These are phyloP conservation scores for Takifugu bimaculatus DNA, from an alignment of 2,113 vertebrate species.

Conservation along the genomic window DNA sequence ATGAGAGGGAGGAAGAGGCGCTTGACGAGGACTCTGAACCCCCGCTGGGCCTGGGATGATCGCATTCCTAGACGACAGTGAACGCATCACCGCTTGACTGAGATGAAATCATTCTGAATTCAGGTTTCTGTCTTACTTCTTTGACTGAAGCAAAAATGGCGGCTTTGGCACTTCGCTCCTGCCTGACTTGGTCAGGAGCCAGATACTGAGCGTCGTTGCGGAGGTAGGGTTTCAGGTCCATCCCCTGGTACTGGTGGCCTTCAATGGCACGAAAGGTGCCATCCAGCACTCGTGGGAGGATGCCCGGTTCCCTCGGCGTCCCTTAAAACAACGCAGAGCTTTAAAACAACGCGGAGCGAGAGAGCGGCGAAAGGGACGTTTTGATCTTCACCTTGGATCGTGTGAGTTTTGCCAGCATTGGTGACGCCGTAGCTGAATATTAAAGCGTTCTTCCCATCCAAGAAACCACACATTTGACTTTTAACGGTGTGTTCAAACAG, in stretches of 20 bases:
- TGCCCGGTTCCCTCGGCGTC: conserved; percentile 79
- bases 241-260: conserved; percentile 74
- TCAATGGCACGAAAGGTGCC: conserved; percentile 75
- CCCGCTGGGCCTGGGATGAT: conserved; percentile 11
- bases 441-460: conserved; percentile 79
- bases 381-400: conserved; percentile 79
- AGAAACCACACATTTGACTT: conserved; percentile 72
- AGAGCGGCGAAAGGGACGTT: neutral
- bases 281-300: conserved; percentile 81
- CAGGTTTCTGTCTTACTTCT: conserved; percentile 71
- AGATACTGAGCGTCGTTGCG: conserved; percentile 75
- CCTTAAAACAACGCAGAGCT: conserved; percentile 58
- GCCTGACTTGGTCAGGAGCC: conserved; percentile 76
- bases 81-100: neutral
- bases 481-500: conserved; percentile 81
- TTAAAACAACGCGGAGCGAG: neutral
- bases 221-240: conserved; percentile 84
- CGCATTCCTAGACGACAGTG: conserved; percentile 41
- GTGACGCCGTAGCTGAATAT: conserved; percentile 90
- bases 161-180: conserved; percentile 76
- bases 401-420: conserved; percentile 89
- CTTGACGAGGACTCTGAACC: conserved; percentile 3
- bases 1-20: neutral
- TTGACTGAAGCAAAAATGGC: conserved; percentile 76
- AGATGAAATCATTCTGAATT: neutral